phyloP scores from a whole-genome alignment of 2,888 invertebrate species.

The Cryptus viduatorius region DNA sequence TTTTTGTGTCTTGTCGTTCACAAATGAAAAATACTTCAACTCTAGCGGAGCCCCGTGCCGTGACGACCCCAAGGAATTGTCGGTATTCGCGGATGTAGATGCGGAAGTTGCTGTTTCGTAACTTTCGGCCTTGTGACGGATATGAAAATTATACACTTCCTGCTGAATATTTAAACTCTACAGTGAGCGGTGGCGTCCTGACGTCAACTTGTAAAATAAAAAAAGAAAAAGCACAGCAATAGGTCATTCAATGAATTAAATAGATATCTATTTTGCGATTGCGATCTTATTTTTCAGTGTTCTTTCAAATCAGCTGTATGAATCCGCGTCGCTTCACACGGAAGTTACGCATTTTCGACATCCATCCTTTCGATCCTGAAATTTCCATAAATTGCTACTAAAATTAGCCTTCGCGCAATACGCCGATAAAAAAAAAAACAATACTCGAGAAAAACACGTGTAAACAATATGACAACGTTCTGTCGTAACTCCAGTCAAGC shows the following conservation, averaged over 20 bases:
- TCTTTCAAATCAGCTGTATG: too few species aligned
- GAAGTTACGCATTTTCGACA: neutral
- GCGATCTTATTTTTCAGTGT: too few species aligned
- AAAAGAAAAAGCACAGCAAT: too few species aligned
- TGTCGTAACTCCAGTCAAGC: neutral
- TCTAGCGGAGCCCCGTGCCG: neutral
- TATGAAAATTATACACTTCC: constrained; percentile 33
- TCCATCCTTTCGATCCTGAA: neutral
- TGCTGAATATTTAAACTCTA: constrained; percentile 27
- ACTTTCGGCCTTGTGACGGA: constrained; percentile 23
- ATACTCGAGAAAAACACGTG: neutral
- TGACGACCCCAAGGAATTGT: constrained; percentile 31
- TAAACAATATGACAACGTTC: neutral
- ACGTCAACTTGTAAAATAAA: too few species aligned
- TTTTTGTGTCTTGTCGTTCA: neutral
- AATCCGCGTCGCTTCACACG: too few species aligned
- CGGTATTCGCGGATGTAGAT: neutral
- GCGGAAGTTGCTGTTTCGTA: constrained; percentile 3
- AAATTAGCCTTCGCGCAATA: neutral
- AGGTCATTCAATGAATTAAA: too few species aligned
- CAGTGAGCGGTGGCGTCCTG: neutral
- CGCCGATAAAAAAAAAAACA: neutral
- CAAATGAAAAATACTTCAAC: constrained; percentile 6
- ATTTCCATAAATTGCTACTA: neutral
- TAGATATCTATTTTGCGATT: too few species aligned